Conservation (phyloP, 2,888 invertebrate species). For the Cosmia trapezina region DNA sequence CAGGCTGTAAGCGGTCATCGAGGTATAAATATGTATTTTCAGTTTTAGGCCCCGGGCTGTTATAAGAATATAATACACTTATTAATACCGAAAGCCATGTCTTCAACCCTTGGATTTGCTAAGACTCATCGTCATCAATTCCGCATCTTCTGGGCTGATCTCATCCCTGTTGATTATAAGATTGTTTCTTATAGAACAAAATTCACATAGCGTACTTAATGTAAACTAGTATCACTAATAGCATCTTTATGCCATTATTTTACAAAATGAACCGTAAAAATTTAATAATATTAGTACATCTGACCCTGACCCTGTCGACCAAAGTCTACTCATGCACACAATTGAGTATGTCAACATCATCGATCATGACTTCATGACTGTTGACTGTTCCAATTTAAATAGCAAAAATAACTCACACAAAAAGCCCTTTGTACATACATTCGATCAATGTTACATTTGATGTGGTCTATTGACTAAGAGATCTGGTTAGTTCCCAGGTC, state of each 20-base stretch:
- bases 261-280: neutral
- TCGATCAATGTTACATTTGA: slow-evolving; percentile 7
- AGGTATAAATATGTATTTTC: too few species aligned
- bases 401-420: slow-evolving; percentile 23
- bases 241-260: neutral
- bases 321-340: slow-evolving; percentile 41
- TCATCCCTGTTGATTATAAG: neutral
- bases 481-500: neutral
- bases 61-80: neutral
- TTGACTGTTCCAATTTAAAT: slow-evolving; percentile 39
- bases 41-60: too few species aligned
- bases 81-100: neutral
- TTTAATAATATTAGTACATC: slow-evolving; percentile 19
- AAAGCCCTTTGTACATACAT: slow-evolving; percentile 11
- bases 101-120: neutral
- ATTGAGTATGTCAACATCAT: slow-evolving; percentile 44
- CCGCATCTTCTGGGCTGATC: too few species aligned
- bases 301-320: slow-evolving; percentile 11
- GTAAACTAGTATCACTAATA: neutral
- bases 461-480: neutral
- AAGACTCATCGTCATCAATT: neutral
- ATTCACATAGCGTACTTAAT: neutral
- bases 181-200: neutral
- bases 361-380: slow-evolving; percentile 23
- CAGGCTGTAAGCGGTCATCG: too few species aligned